These are phyloP conservation scores for Xenus cinereus DNA, from an alignment of 2,113 vertebrate species.

Conservation along the genomic window DNA sequence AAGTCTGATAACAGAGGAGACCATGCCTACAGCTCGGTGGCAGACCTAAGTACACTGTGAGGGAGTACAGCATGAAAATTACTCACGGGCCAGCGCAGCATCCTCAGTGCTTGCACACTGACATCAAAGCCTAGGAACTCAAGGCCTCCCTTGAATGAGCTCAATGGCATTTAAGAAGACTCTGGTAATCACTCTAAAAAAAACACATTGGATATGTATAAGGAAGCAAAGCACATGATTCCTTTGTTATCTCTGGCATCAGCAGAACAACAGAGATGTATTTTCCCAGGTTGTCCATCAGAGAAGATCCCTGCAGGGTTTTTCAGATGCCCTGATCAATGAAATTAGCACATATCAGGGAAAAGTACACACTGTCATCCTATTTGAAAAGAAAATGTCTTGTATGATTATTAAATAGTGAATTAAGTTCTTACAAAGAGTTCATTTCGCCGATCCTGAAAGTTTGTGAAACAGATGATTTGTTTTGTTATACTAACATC, in stretches of 20 bases:
- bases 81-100: background rate
- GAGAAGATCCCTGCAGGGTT: background rate
- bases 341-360: background rate
- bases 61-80: slow-evolving; percentile 33
- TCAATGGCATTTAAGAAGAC: slow-evolving; percentile 62
- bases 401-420: background rate
- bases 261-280: background rate
- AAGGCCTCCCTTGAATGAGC: slow-evolving; percentile 38
- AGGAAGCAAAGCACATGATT: slow-evolving; percentile 45
- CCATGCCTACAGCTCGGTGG: slow-evolving; percentile 8
- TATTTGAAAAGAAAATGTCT: background rate
- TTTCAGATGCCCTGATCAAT: background rate
- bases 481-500: background rate
- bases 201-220: slow-evolving; percentile 31
- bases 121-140: slow-evolving; percentile 71
- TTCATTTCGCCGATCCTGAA: background rate
- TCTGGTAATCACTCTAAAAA: slow-evolving; percentile 57
- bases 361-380: background rate
- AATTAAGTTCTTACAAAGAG: background rate
- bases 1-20: slow-evolving; percentile 63
- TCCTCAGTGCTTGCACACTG: background rate
- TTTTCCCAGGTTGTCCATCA: slow-evolving; percentile 54
- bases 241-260: slow-evolving; percentile 46
- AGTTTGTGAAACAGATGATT: background rate
- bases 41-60: slow-evolving; percentile 5